Evolutionary conservation across 2,113 vertebrate genomes (phyloP), one percentile per base, ranked within the genome.

Genomic region (Neolamprologus modestus): DNA sequence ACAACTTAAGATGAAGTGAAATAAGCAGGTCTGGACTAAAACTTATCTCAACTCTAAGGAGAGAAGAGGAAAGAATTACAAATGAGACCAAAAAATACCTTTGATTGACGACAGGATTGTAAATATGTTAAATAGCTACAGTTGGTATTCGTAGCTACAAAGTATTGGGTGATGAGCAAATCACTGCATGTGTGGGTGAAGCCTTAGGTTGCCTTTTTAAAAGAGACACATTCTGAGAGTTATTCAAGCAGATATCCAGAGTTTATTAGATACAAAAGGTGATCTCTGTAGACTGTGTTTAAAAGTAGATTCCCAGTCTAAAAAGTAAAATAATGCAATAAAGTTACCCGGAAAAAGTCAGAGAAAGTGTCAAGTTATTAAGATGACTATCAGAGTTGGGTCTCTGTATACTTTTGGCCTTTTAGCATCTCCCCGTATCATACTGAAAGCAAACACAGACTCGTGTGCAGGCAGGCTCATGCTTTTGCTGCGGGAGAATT

Each of bases 401-500:
- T 47, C 24, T 76, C 71, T 3, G 10, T 47, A 28, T 76, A 50
- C 71, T 76, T 76, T 28, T 11, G 24, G 42, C 42, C 71, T 26
- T 76, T 76, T 50, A 28, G 42, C 24, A 78, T 50, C 24, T 78
- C 24, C 14, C 14, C 0, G 2, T 12, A 5, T 78, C 71, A 50
- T 31, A 66, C 55, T 73, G n/a, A 61, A 53, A 76, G 10, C 80
- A 84, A 8, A 90, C 24, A 76, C 31, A 86, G 31, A 83, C 82
- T 16, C 17, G 10, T n/a, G 47, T 14, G n/a, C 9, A 26, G 73
- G 61, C 71, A 54, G 59, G 55, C 81, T 31, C 40, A 26, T 73
- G 63, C 96, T 42, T 55, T 24, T 12, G 63, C 89, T 88, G 86
- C 81, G 66, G 94, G 97, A 97, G 98, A 97, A 97, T 98, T 97